A percentile compares a stretch with the other conserved stretches of the same genome.
Conservation (phyloP, 2,113 vertebrate genomes). For the Sebastes fasciatus region DNA sequence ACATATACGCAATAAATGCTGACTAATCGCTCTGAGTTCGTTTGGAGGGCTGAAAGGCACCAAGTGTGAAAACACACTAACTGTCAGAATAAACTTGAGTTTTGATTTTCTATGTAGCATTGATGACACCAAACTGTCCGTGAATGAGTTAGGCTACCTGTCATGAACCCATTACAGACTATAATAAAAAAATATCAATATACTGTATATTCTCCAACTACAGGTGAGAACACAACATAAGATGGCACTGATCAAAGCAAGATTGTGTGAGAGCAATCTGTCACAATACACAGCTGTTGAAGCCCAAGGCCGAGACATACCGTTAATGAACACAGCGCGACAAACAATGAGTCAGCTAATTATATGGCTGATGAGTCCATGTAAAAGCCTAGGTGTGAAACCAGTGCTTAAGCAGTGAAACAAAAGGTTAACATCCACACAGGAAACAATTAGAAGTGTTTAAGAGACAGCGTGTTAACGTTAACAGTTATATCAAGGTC, state of each 20-base stretch:
- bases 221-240: not conserved
- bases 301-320: no score
- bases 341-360: constrained; percentile 14
- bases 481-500: not conserved
- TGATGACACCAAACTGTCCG: not conserved
- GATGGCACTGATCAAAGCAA: not conserved
- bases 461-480: no score
- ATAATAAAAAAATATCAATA: not conserved
- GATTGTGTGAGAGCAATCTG: not conserved
- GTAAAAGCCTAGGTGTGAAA: not conserved
- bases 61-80: no score
- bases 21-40: no score
- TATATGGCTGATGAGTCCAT: not conserved
- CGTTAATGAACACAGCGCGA: no score
- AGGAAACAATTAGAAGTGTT: not conserved
- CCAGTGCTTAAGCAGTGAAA: not conserved
- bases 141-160: not conserved
- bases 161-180: not conserved
- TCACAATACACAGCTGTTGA: not conserved
- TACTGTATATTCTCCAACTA: not conserved
- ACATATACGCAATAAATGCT: no score
- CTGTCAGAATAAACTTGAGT: not conserved
- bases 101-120: not conserved
- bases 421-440: not conserved
- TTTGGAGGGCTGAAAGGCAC: no score